Percentiles rank a stretch among this genome's conserved stretches.
Evolutionary conservation across 2,113 vertebrate genomes (phyloP).

Genomic region (Alosa alosa): DNA sequence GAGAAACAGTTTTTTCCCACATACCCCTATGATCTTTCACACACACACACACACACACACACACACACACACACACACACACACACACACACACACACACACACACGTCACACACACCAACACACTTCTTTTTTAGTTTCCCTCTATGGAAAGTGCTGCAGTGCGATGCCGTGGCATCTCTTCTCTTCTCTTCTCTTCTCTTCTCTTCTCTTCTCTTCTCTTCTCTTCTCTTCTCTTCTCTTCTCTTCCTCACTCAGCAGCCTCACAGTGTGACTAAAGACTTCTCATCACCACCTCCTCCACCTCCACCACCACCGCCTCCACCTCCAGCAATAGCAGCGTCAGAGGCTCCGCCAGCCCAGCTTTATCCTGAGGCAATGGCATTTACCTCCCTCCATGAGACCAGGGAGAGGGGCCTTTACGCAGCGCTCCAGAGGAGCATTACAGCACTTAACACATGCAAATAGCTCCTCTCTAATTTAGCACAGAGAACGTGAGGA

Average conservation of each 20-base stretch:
- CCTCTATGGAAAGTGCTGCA: background rate
- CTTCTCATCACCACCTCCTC: constrained; percentile 9
- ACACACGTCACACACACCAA: background rate
- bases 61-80: background rate
- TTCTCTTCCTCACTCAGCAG: background rate
- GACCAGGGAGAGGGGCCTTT: constrained; percentile 21
- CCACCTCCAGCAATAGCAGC: constrained; percentile 22
- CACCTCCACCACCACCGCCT: background rate
- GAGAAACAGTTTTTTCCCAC: background rate
- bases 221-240: background rate
- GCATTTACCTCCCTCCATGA: constrained; percentile 16
- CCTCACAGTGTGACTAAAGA: constrained; percentile 38
- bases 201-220: background rate
- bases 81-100: background rate
- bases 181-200: no score
- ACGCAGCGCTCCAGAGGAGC: constrained; percentile 22
- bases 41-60: constrained; percentile 21
- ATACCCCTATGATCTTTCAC: background rate
- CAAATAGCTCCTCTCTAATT: constrained; percentile 27
- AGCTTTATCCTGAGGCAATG: constrained; percentile 33
- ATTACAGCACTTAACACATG: constrained; percentile 30
- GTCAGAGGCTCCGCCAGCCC: background rate
- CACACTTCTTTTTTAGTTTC: background rate
- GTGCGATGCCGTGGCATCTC: no score
- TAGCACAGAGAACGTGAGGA: background rate